A percentile compares a stretch with the other conserved stretches of the same genome.
These are phyloP conservation scores for Phalanger gymnotis DNA, from an alignment of 2,797 vertebrate species.

Conservation along the genomic window DNA sequence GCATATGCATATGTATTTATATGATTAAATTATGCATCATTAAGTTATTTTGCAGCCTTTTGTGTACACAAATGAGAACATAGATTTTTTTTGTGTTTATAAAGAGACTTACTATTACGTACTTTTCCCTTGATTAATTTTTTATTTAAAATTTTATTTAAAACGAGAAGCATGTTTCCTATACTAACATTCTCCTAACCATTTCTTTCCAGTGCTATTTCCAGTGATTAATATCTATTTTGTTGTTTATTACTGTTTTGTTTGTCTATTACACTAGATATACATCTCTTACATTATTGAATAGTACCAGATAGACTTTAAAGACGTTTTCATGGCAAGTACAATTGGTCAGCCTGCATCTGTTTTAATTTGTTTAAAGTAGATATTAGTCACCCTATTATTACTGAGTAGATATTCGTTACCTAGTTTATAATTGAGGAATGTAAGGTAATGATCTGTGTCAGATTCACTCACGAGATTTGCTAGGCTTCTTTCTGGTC, in stretches of 20 bases:
- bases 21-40: slow-evolving; percentile 40
- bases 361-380: slow-evolving; percentile 52
- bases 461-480: slow-evolving; percentile 53
- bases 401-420: background rate
- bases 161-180: slow-evolving; percentile 48
- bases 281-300: slow-evolving; percentile 39
- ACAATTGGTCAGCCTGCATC: slow-evolving; percentile 41
- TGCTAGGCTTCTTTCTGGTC: slow-evolving; percentile 43
- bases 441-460: slow-evolving; percentile 54
- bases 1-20: background rate
- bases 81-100: slow-evolving; percentile 55
- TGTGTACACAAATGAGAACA: slow-evolving; percentile 58
- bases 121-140: slow-evolving; percentile 34
- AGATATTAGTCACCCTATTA: background rate
- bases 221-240: slow-evolving; percentile 38
- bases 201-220: slow-evolving; percentile 54
- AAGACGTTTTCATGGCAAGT: slow-evolving; percentile 2
- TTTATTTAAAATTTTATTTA: slow-evolving; percentile 39
- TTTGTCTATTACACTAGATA: slow-evolving; percentile 32
- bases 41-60: slow-evolving; percentile 40
- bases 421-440: slow-evolving; percentile 43
- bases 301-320: slow-evolving; percentile 18
- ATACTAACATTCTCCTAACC: slow-evolving; percentile 6
- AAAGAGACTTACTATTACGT: slow-evolving; percentile 44
- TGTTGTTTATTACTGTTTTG: slow-evolving; percentile 46